Evolutionary conservation across 2,888 invertebrate genomes (phyloP).

Genomic region (Mellilla xanthometata): DNA sequence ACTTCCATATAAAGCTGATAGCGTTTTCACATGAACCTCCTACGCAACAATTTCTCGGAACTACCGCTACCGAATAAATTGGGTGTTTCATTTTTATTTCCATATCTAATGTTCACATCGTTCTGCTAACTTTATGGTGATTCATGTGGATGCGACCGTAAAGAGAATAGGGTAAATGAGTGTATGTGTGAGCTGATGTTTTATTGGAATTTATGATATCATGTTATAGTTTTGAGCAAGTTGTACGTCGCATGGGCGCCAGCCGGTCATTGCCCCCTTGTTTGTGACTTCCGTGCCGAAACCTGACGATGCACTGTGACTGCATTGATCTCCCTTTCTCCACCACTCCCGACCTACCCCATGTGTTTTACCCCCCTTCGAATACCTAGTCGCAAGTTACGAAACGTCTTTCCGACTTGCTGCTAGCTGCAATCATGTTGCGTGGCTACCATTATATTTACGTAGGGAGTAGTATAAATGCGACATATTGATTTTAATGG

Average conservation of each 20-base stretch:
- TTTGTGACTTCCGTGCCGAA: constrained; percentile 66
- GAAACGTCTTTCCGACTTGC: constrained; percentile 1
- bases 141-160: constrained; percentile 3
- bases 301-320: constrained; percentile 62
- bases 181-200: constrained; percentile 4
- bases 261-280: constrained; percentile 58
- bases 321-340: constrained; percentile 49
- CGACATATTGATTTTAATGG: constrained; percentile 13
- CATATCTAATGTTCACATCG: constrained; percentile 16
- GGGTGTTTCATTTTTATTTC: constrained; percentile 13
- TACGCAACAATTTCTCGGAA: constrained; percentile 4
- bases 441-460: constrained; percentile 9
- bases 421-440: constrained; percentile 4
- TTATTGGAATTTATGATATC: background rate
- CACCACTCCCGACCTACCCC: constrained; percentile 56
- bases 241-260: constrained; percentile 59
- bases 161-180: constrained; percentile 11
- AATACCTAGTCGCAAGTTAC: constrained; percentile 21
- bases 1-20: constrained; percentile 8
- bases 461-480: constrained; percentile 6
- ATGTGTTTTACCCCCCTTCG: constrained; percentile 30
- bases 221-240: constrained; percentile 34
- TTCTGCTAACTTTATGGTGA: constrained; percentile 14
- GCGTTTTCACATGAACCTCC: constrained; percentile 10
- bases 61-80: constrained; percentile 13